Base-by-base conservation (phyloP, 2,113 vertebrate genomes). In the Dissostichus mawsoni region DNA sequence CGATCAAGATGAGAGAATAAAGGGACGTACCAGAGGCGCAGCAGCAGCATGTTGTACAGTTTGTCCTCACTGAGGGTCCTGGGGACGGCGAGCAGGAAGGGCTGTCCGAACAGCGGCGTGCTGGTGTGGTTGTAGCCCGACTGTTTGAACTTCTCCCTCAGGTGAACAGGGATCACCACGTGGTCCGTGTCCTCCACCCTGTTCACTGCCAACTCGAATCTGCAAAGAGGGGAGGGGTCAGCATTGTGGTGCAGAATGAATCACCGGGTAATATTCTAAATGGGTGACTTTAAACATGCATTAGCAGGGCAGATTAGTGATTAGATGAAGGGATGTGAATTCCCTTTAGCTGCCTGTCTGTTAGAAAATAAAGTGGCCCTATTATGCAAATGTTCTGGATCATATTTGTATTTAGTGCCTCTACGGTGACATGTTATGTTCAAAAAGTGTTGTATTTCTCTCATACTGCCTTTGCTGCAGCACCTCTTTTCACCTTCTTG, bases 81-180 rank as follows among this genome's bases (percentile, higher is more conserved):
- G 72, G 98, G 97, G 76, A 99, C 96, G 47, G 98, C 96, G 88
- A 99, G 95, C 85, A 99, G 97, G 93, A 99, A 99, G 84, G 98
- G 98, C 86, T 96, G 97, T 36, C 98, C 98, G 78, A 99, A 99
- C 20, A 98, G 95, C 0, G 97, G 97, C 65, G 97, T 97, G 90
- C 96, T 97, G 91, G 96, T 97, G 92, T 99, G 98, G 90, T 97
- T 99, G 69, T 98, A 99, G 83, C 97, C 96, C 8, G 96, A 96
- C 92, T 99, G 97, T 87, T 97, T 97, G 93, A 96, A 98, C 87
- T 99, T 99, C 90, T 99, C 98, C 83, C 97, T 94, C 88, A 99
- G 94, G 91, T 97, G 98, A 84, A 99, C 97, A 25, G 98, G 98
- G 93, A 99, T 97, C 90, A 99, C 94, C 45, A 99, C 97, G 57